Conservation (phyloP, 2,888 invertebrate genomes). For the Cheilosia grossa region DNA sequence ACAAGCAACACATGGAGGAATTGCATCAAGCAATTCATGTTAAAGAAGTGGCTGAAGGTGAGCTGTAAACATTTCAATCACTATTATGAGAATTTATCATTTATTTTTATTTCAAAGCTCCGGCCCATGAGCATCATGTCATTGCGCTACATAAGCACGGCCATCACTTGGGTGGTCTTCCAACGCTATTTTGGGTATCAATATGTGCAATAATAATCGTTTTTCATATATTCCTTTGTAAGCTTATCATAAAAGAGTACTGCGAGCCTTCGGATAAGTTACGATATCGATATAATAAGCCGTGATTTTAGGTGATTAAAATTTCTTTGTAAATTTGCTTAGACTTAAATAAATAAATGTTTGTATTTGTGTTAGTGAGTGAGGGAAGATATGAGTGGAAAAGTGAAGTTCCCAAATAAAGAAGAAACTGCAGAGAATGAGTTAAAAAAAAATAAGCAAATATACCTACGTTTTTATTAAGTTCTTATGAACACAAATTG, state of each 20-base stretch:
- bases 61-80: neutral
- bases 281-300: conserved; percentile 88
- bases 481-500: no score
- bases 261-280: conserved; percentile 89
- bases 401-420: conserved; percentile 34
- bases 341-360: conserved; percentile 61
- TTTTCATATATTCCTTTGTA: conserved; percentile 96
- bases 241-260: conserved; percentile 95
- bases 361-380: conserved; percentile 63
- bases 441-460: neutral
- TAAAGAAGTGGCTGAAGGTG: conserved; percentile 89
- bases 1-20: conserved; percentile 94
- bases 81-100: neutral
- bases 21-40: conserved; percentile 95
- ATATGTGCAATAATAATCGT: conserved; percentile 93
- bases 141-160: conserved; percentile 96
- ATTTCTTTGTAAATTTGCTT: conserved; percentile 63
- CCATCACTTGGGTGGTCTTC: conserved; percentile 93
- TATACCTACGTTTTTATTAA: no score
- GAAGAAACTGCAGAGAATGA: neutral
- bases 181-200: conserved; percentile 95
- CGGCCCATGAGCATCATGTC: conserved; percentile 95
- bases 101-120: conserved; percentile 85
- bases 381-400: conserved; percentile 12
- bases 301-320: conserved; percentile 84